Conservation (phyloP, 2,888 invertebrate species). For the Panorpa germanica region DNA sequence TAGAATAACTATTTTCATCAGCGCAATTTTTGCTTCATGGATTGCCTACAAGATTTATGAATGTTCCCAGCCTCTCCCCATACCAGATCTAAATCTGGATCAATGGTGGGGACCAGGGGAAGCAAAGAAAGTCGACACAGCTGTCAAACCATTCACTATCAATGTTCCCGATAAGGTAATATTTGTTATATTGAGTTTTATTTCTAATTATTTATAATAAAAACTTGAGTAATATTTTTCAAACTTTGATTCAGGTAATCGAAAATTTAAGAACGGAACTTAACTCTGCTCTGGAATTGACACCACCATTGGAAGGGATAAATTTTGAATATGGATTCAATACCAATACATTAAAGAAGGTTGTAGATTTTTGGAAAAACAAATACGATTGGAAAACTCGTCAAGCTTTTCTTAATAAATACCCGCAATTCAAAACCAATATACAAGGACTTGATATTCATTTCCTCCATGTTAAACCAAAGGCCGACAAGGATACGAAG, state of each 20-base stretch:
- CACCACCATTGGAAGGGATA: constrained; percentile 38
- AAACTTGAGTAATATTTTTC: too few relatives aligned
- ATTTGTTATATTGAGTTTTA: too few relatives aligned
- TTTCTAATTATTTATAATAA: too few relatives aligned
- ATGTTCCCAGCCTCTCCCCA: constrained; percentile 3
- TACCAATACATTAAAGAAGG: constrained; percentile 37
- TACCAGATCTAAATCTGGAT: constrained; percentile 22
- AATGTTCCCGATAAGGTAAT: too few relatives aligned
- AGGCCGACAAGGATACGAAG: constrained; percentile 20
- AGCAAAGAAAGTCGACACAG: constrained; percentile 1
- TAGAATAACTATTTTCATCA: background rate
- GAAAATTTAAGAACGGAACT: constrained; percentile 32
- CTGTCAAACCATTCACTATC: too few relatives aligned
- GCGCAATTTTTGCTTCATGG: background rate
- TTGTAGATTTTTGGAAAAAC: constrained; percentile 62
- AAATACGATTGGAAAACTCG: constrained; percentile 53
- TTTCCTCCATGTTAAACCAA: constrained; percentile 44
- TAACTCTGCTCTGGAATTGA: constrained; percentile 21
- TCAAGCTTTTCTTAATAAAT: constrained; percentile 49
- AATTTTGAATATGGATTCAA: constrained; percentile 73
- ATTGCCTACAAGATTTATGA: constrained; percentile 6
- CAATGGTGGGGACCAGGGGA: constrained; percentile 39
- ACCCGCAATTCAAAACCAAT: constrained; percentile 53
- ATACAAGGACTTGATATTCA: constrained; percentile 47
- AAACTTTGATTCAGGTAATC: constrained; percentile 34